Base-by-base conservation (phyloP, 2,113 vertebrate species). In the Chascanopsetta lugubris region DNA sequence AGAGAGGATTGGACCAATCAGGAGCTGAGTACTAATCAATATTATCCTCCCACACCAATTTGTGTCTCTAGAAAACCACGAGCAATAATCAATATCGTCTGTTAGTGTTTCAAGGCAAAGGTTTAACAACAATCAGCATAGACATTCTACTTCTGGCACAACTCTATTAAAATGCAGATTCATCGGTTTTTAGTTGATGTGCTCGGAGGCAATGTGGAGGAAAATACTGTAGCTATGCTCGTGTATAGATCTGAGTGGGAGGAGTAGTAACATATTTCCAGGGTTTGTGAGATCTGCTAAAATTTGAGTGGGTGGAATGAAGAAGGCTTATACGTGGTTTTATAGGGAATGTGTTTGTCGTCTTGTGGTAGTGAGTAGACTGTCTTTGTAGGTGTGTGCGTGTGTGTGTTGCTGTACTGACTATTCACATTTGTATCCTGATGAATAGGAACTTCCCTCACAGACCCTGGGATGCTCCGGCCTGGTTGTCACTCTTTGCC, bases 221-320 rank as follows among this genome's bases (percentile, higher is more conserved):
- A 42, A 2, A 2, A 5, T 10, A 38, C 36, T 15, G 38, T 42
- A 8, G 38, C 38, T 42, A 17, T n/a, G 38, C 38, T 42, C 12
- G 8, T 32, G 47, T 36, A 13, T 47, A 43, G 61, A 50, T 42
- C 2, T 21, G 72, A 32, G 77, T 73, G 71, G 71, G 76, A 36
- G 72, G 62, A 53, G 61, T 77, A 58, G 71, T 22, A 75, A 69
- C 54, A 26, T 47, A 75, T 64, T 69, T 40, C 45, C 18, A 62
- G 68, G 45, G 45, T 80, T 69, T 66, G 27, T 46, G 54, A 58
- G 66, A 57, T 30, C 24, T 56, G 66, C 68, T 56, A 13, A 67
- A 69, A 60, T 66, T 40, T 75, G 66, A 78, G 77, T 69, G 68
- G 69, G 82, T 51, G 66, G n/a, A n/a, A n/a, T n/a, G 47, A 1